These are phyloP conservation scores for Stomatorhinus ivindoensis DNA, from an alignment of 2,113 vertebrate genomes.

Conservation along the genomic window DNA sequence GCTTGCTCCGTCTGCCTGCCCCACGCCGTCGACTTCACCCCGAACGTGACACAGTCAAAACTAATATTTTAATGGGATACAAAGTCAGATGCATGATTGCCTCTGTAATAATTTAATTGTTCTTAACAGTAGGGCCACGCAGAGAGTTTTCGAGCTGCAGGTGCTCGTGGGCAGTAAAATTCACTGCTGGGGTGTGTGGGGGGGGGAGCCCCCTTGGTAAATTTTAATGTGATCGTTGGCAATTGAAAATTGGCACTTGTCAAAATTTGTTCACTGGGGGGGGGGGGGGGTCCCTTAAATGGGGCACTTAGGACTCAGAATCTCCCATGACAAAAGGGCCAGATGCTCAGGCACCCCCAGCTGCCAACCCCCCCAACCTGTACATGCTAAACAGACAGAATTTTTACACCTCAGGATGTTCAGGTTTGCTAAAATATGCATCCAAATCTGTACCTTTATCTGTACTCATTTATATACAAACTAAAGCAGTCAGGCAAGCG, in stretches of 20 bases:
- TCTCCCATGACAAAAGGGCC: neutral
- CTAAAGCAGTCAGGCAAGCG: neutral
- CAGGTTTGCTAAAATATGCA: neutral
- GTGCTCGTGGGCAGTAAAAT: neutral
- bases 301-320: neutral
- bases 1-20: no score
- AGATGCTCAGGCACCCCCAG: neutral
- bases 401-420: neutral
- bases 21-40: no score
- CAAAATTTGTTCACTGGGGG: neutral
- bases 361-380: neutral
- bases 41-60: no score
- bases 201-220: neutral
- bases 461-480: neutral
- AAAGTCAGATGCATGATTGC: neutral
- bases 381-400: neutral
- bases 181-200: neutral
- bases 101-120: neutral
- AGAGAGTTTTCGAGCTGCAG: neutral
- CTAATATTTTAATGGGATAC: neutral
- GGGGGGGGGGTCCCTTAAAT: no score
- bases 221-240: neutral
- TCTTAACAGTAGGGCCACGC: neutral
- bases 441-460: neutral
- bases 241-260: neutral